phyloP scores from a whole-genome alignment of 2,888 invertebrate species.

The Plemyria rubiginata region DNA sequence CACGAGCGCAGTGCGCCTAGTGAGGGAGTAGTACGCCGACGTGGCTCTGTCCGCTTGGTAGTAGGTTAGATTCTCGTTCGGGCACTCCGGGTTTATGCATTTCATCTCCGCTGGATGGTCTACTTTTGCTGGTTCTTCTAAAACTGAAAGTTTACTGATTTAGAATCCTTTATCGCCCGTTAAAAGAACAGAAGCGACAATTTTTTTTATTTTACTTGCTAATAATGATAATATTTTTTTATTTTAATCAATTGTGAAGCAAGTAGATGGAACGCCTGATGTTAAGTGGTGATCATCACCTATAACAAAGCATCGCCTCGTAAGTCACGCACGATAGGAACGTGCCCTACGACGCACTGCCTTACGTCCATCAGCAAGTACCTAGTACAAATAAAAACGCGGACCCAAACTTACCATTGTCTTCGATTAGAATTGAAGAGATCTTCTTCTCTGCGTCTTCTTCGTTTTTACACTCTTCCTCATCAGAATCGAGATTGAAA shows the following conservation, averaged over 20 bases:
- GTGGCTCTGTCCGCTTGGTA: constrained; percentile 9
- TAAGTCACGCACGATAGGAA: too few relatives aligned
- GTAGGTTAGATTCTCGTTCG: not conserved
- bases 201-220: too few relatives aligned
- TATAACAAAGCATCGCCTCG: too few relatives aligned
- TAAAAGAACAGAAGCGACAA: too few relatives aligned
- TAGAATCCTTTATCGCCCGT: too few relatives aligned
- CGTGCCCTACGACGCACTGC: too few relatives aligned
- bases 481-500: constrained; percentile 84
- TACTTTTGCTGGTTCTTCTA: not conserved
- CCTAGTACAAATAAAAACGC: too few relatives aligned
- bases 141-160: not conserved
- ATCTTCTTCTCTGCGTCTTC: constrained; percentile 38
- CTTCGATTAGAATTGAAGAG: not conserved
- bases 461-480: constrained; percentile 56
- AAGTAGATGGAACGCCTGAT: too few relatives aligned
- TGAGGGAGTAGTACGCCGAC: constrained; percentile 19
- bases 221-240: too few relatives aligned
- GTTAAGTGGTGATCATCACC: too few relatives aligned
- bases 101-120: not conserved
- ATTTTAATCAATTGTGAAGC: too few relatives aligned
- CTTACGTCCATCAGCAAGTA: too few relatives aligned
- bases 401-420: constrained; percentile 9
- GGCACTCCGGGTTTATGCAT: constrained; percentile 24
- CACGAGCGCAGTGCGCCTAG: constrained; percentile 11